A percentile compares a stretch with the other conserved stretches of the same genome.
Evolutionary conservation across 2,797 vertebrate genomes (phyloP).

Genomic region (Mallotus villosus): DNA sequence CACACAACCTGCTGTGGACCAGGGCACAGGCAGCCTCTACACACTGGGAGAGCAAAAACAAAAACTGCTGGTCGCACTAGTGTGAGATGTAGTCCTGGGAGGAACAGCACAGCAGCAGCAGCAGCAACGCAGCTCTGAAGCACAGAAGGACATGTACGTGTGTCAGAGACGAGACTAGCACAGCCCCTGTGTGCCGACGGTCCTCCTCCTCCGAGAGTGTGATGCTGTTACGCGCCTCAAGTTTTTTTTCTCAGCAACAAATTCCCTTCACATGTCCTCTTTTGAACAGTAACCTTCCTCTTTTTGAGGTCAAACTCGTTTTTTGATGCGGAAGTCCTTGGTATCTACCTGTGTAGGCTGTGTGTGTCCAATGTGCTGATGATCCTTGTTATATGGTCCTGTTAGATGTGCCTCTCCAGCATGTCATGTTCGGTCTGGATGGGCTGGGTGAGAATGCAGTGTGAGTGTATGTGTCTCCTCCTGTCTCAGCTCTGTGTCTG

Average conservation of each 20-base stretch:
- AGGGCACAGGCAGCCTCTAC: not conserved
- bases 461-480: constrained; percentile 24
- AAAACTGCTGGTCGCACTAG: not conserved
- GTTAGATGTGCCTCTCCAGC: constrained; percentile 37
- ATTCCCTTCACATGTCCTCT: constrained; percentile 15
- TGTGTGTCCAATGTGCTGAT: constrained; percentile 20
- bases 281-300: constrained; percentile 24
- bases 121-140: not conserved
- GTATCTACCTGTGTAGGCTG: constrained; percentile 39
- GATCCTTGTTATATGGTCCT: constrained; percentile 50
- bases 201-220: constrained; percentile 18
- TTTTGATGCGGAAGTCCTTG: constrained; percentile 41
- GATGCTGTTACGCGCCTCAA: not conserved
- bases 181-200: constrained; percentile 8
- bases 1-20: not conserved
- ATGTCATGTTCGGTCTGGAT: constrained; percentile 39
- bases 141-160: constrained; percentile 19
- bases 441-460: constrained; percentile 24
- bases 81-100: constrained; percentile 17
- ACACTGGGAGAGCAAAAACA: not conserved
- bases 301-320: constrained; percentile 34
- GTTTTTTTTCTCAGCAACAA: not conserved
- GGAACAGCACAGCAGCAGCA: constrained; percentile 10
- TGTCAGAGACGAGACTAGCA: constrained; percentile 3
- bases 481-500: constrained; percentile 31